Evolutionary conservation across 2,797 vertebrate species (phyloP).

Genomic region (Danio choprae): DNA sequence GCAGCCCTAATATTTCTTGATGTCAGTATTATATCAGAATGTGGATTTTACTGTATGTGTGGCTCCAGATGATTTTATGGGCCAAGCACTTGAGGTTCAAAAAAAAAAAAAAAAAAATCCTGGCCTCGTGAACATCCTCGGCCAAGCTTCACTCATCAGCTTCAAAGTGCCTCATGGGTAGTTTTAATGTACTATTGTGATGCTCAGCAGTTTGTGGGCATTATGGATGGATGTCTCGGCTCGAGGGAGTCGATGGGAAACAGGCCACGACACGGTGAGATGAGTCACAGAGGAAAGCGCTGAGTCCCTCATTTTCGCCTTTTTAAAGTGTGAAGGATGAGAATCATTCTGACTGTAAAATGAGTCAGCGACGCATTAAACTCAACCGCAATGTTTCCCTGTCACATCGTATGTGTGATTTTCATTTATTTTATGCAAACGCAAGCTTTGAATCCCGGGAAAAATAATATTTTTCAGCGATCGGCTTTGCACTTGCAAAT

Average conservation of each 20-base stretch:
- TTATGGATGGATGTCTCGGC: conserved; percentile 62
- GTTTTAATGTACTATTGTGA: conserved; percentile 48
- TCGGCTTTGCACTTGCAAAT: conserved; percentile 29
- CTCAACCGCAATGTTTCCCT: conserved; percentile 46
- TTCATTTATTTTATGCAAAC: conserved; percentile 53
- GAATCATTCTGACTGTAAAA: conserved; percentile 58
- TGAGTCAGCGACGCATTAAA: conserved; percentile 62
- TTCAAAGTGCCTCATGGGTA: neutral
- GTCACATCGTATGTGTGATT: conserved; percentile 53
- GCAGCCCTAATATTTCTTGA: neutral
- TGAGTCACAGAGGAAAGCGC: conserved; percentile 72
- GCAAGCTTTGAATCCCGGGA: conserved; percentile 49
- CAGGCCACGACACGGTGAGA: conserved; percentile 70
- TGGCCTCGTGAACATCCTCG: conserved; percentile 9
- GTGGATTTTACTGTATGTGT: neutral
- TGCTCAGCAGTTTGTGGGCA: conserved; percentile 35
- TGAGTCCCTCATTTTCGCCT: conserved; percentile 65
- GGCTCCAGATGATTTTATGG: neutral
- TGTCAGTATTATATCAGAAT: neutral
- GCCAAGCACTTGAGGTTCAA: neutral
- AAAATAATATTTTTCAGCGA: conserved; percentile 48
- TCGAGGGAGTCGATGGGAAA: conserved; percentile 63
- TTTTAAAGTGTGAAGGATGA: conserved; percentile 52
- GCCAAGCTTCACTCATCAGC: conserved; percentile 22
- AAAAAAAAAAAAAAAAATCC: neutral